phyloP scores from a whole-genome alignment of 2,113 vertebrate genomes.

The Sus scrofa region DNA sequence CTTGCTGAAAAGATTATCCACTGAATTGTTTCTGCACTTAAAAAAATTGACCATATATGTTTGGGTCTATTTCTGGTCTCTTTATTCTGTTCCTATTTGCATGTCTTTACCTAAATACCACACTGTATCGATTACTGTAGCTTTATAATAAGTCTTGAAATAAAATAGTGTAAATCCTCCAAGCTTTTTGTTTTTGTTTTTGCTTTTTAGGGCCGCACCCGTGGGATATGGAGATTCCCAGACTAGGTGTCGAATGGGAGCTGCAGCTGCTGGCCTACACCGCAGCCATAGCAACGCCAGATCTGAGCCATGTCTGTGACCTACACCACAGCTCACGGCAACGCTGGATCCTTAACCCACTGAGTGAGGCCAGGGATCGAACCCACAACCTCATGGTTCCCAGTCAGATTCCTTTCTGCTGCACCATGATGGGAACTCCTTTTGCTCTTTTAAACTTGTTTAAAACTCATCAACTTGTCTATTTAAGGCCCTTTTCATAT shows the following conservation, averaged over 20 bases:
- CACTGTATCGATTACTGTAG: background rate
- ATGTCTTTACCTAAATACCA: background rate
- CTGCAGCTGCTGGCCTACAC: no score
- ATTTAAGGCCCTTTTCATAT: background rate
- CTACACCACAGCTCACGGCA: no score
- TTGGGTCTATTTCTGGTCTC: background rate
- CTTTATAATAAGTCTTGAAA: background rate
- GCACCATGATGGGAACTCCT: no score
- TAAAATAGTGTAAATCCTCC: background rate
- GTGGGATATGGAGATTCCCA: no score
- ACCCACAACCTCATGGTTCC: no score
- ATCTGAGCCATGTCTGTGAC: no score
- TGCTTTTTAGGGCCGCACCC: no score
- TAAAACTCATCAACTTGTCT: background rate
- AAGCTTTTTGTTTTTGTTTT: constrained; percentile 12
- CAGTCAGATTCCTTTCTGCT: no score
- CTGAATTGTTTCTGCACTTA: background rate
- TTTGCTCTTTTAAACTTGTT: background rate
- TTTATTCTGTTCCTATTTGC: background rate
- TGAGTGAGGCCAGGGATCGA: no score
- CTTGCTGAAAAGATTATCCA: background rate
- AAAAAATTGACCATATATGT: background rate
- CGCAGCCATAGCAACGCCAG: no score
- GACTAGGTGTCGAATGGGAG: no score
- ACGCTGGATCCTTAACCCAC: no score